Base-by-base conservation (phyloP, 2,797 vertebrate genomes). In the Sebastes taczanowskii region DNA sequence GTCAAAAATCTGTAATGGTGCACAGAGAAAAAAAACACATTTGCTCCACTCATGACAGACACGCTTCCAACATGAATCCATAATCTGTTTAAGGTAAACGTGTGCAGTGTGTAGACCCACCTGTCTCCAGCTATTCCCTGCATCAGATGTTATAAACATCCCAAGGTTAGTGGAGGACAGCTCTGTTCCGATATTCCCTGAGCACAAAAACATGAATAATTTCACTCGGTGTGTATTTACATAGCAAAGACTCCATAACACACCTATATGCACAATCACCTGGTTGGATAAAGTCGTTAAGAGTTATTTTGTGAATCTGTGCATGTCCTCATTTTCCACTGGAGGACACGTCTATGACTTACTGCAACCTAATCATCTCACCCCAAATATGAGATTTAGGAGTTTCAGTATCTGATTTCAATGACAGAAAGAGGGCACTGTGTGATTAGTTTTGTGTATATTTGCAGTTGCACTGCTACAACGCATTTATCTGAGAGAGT, bases 121-220 rank as follows among this genome's bases (percentile, higher is more conserved):
- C 96, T 99, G 97, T 96, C 97, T 97, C 98, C 98, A 99, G 13
- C 95, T 98, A 92, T 99, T 99, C 80, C 98, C 98, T 74, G 96
- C 97, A 82, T 99, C 98, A 13, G 97, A 97, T 82, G 98, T 97
- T 90, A 99, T 95, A 94, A 98, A 99, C 93, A 98, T 96, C 0
- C 96, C 96, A 86, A 97, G 94, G 64, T 97, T 97, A 22, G 94
- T 95, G 59, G 97, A 96, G 86, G 98, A 98, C 87, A 99, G 95
- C 83, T 99, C 97, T 6, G 95, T 83, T 76, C 98, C 98, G 66
- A 97, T 91, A 82, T 98, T 99, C 42, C 98, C 98, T 99, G 77
- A 82, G 73, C 23, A 74, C 52, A 88, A 80, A 86, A 84, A 73
- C 62, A 87, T 83, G 77, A 92, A 90, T 74, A 84, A 85, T 75